Evolutionary conservation across 2,113 vertebrate genomes (phyloP).

Genomic region (Excalfactoria chinensis): DNA sequence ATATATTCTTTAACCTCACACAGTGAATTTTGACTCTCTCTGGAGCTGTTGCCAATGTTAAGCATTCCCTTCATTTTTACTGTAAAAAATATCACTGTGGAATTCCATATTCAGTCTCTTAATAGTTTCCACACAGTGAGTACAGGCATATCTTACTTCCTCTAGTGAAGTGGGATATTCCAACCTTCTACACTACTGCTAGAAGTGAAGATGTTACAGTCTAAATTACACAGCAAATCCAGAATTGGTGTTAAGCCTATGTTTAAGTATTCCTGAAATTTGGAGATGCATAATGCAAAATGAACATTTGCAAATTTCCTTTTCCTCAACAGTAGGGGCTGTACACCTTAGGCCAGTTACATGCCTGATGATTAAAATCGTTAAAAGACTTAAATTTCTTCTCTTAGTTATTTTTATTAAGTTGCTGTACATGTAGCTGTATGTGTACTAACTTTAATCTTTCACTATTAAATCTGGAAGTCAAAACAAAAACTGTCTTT

Average conservation of each 20-base stretch:
- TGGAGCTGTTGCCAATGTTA: constrained; percentile 9
- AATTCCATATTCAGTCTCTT: not conserved
- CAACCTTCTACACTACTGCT: not conserved
- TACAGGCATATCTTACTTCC: not conserved
- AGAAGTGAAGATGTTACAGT: not conserved
- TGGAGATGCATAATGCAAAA: not conserved
- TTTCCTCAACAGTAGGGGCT: not conserved
- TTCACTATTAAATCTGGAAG: not conserved
- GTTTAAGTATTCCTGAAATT: not conserved
- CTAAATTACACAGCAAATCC: not conserved
- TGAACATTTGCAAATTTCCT: not conserved
- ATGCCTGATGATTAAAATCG: not conserved
- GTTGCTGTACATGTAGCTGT: not conserved
- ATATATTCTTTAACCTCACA: not conserved
- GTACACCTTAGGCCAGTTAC: not conserved
- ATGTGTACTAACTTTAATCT: not conserved
- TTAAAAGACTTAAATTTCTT: not conserved
- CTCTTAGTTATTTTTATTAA: not conserved
- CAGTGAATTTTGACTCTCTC: constrained; percentile 8
- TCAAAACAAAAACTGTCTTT: not conserved
- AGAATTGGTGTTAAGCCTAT: not conserved
- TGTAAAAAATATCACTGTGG: constrained; percentile 5
- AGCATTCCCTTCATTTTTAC: not conserved
- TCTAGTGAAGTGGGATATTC: not conserved
- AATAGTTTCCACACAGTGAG: constrained; percentile 2